Evolutionary conservation across 2,113 vertebrate species (phyloP), one percentile per base, ranked within the genome.

Genomic region (Sitta europaea): DNA sequence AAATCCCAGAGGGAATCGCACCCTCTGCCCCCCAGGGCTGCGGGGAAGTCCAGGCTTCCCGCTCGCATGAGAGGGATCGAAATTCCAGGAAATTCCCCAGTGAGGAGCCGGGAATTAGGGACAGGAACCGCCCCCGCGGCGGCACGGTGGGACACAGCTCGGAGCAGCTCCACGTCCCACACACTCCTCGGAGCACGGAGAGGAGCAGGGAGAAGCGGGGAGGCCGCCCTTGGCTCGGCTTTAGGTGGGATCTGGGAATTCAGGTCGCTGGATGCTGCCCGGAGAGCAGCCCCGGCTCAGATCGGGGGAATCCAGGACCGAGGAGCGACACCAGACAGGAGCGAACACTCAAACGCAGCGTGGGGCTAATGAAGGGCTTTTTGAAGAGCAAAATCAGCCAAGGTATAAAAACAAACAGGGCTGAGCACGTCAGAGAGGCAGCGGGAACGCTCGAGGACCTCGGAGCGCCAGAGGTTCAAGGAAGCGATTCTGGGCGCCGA

Each of bases 321-420:
- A 68, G 47, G 3, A 40, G 80, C 2, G 67, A 54, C 67, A 24
- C 58, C 5, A 23, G 65, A 54, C 5, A 1, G 91, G 63, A 89
- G 88, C 62, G 11, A 77, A 35, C 5, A 12, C 77, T 80, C 29
- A 8, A 84, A 14, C 23, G 7, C 91, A 83, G 92, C 11, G 48
- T 76, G 94, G 43, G 72, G 67, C 45, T 93, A 73, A 91, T 83
- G 72, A 79, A 86, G 75, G 62, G 36, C 35, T 42, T 63, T 72
- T 2, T 59, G 80, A 70, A 89, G 63, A 88, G 87, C 84, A 28
- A n/a, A 80, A 86, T 53, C 74, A 68, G 67, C 6, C 11, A 16
- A 83, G 65, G 62, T n/a, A 36, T 22, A 38, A 89, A 93, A 89
- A 59, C 94, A 91, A 95, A 91, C 53, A 63, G 85, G 90, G 86